phyloP scores from a whole-genome alignment of 2,113 vertebrate genomes.

The Apteryx owenii region DNA sequence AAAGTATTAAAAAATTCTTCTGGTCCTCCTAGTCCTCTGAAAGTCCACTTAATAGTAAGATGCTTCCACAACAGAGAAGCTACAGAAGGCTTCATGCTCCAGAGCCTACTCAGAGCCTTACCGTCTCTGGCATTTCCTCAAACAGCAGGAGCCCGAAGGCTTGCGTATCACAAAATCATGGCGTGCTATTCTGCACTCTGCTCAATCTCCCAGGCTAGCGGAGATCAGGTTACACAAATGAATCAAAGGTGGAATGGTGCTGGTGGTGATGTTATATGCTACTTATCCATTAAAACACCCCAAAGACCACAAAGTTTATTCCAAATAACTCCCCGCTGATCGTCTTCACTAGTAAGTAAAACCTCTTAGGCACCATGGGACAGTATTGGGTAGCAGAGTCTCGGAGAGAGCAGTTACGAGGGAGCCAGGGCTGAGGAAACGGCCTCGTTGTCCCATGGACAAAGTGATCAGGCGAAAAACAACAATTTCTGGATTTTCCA shows the following conservation, averaged over 20 bases:
- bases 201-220: fast-evolving
- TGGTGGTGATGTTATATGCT: too few species aligned
- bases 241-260: neutral
- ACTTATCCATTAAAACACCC: fast-evolving
- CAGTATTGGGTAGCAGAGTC: neutral
- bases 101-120: neutral
- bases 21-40: neutral
- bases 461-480: neutral
- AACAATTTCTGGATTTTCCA: neutral
- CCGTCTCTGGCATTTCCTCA: neutral
- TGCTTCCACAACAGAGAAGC: neutral
- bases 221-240: neutral
- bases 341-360: neutral
- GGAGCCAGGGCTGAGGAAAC: neutral
- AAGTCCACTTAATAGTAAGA: neutral
- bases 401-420: neutral
- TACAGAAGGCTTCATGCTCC: neutral
- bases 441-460: too few species aligned
- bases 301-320: neutral
- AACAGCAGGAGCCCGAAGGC: too few species aligned
- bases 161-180: neutral
- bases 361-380: neutral
- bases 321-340: neutral
- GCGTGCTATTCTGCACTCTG: neutral
- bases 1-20: neutral